Evolutionary conservation across 2,797 vertebrate species (phyloP).

Genomic region (Hipposideros larvatus): DNA sequence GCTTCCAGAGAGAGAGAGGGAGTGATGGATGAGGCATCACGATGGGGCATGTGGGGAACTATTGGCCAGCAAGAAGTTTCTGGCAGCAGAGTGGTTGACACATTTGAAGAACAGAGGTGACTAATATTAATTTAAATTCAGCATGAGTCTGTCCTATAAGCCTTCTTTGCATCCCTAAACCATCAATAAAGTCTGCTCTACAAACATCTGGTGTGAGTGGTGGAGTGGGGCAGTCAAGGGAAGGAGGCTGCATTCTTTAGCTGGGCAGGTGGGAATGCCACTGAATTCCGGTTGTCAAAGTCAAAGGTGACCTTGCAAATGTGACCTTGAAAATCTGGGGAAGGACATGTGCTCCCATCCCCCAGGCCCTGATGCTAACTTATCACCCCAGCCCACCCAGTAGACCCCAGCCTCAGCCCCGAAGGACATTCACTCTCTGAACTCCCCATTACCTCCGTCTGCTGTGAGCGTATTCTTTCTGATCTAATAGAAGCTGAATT

Average conservation of each 20-base stretch:
- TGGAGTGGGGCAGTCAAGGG: neutral
- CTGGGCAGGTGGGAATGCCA: neutral
- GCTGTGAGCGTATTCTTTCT: neutral
- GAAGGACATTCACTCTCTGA: neutral
- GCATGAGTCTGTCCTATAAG: neutral
- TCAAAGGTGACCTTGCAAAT: neutral
- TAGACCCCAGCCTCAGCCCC: neutral
- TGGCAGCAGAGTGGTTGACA: neutral
- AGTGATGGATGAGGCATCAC: accelerated
- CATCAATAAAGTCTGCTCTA: neutral
- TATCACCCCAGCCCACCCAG: too few relatives aligned
- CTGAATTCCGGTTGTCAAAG: neutral
- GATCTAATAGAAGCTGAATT: neutral
- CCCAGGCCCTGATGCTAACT: neutral
- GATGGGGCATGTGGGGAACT: neutral
- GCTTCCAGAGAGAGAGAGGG: neutral
- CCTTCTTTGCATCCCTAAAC: neutral
- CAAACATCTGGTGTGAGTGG: neutral
- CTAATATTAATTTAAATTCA: neutral
- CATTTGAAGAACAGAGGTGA: neutral
- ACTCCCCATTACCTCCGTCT: neutral
- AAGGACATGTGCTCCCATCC: neutral
- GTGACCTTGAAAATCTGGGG: neutral
- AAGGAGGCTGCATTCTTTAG: neutral
- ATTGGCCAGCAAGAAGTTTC: neutral